Evolutionary conservation across 2,888 invertebrate genomes (phyloP).

Genomic region (Exocentrus adspersus): DNA sequence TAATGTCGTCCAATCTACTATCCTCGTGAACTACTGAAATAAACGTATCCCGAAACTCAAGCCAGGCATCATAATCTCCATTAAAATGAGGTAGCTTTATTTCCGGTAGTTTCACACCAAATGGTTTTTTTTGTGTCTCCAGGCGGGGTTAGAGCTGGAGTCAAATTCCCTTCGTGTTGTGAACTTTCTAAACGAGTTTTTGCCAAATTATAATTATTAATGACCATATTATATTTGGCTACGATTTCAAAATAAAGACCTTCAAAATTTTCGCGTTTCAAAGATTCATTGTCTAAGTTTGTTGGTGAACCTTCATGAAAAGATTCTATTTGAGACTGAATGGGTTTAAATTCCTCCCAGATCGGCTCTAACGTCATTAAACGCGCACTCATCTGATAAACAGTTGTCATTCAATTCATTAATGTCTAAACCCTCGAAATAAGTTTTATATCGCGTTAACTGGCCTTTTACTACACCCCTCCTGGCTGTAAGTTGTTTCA

Average conservation of each 20-base stretch:
- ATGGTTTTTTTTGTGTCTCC: not conserved
- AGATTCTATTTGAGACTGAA: not conserved
- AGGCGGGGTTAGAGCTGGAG: not conserved
- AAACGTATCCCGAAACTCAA: constrained; percentile 7
- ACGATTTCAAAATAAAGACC: not conserved
- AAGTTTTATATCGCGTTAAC: not conserved
- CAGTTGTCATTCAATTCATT: not conserved
- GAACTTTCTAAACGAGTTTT: not conserved
- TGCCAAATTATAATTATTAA: not conserved
- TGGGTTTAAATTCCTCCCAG: not conserved
- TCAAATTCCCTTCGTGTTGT: too few species aligned
- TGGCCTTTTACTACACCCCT: not conserved
- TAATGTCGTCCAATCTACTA: not conserved
- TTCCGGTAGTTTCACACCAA: not conserved
- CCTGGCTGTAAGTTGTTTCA: not conserved
- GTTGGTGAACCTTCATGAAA: not conserved
- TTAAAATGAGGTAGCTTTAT: not conserved
- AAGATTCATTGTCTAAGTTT: not conserved
- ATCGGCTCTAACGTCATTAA: not conserved
- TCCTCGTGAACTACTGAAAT: not conserved
- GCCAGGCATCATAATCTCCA: constrained; percentile 7
- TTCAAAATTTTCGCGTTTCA: not conserved
- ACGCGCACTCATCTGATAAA: not conserved
- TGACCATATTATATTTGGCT: not conserved
- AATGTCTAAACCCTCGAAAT: not conserved